Percentiles rank a stretch among this genome's conserved stretches.
Conservation (phyloP, 2,888 invertebrate genomes). For the Xestia rhomboidea region DNA sequence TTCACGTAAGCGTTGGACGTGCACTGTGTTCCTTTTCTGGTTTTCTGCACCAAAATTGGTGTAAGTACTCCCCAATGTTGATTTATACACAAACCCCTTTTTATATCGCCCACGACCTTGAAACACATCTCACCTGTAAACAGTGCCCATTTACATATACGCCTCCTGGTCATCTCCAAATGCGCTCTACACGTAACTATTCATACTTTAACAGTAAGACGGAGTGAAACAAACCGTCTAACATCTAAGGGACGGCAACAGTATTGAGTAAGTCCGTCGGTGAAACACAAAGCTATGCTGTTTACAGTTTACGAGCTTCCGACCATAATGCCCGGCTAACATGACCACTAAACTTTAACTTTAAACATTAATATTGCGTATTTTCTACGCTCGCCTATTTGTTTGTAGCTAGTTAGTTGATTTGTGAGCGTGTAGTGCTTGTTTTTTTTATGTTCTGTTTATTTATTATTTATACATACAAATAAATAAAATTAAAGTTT, state of each 20-base stretch:
- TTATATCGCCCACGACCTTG: not conserved
- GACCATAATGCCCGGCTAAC: constrained; percentile 28
- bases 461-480: not conserved
- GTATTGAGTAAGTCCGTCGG: constrained; percentile 56
- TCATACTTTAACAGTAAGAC: constrained; percentile 22
- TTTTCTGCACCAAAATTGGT: not conserved
- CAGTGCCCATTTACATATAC: not conserved
- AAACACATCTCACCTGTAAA: not conserved
- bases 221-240: constrained; percentile 22
- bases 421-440: not conserved
- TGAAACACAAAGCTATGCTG: constrained; percentile 54
- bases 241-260: constrained; percentile 41
- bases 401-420: constrained; percentile 5
- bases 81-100: not conserved
- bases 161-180: not conserved
- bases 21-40: no score
- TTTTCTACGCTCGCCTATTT: constrained; percentile 26
- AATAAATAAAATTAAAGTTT: no score
- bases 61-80: not conserved
- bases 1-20: no score
- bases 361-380: constrained; percentile 45
- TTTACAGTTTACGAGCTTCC: constrained; percentile 57
- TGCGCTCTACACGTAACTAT: constrained; percentile 30
- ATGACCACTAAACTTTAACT: constrained; percentile 40
- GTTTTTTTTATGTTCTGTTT: not conserved